Conservation (phyloP, 2,888 invertebrate genomes). For the Criorhina ranunculi region DNA sequence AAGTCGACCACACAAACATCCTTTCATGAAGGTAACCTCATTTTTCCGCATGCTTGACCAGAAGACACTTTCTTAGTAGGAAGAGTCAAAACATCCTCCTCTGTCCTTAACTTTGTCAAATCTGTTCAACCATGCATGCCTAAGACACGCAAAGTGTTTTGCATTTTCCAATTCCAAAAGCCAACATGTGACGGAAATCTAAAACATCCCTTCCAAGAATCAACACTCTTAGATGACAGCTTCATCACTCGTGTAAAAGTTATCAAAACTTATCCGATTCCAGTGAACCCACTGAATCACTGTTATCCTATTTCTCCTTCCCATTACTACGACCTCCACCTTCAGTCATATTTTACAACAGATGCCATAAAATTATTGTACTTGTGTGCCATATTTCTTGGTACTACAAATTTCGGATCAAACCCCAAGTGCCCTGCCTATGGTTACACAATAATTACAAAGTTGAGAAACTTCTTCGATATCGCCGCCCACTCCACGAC, state of each 20-base stretch:
- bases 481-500: background rate
- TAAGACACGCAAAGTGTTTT: too few species aligned
- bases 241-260: background rate
- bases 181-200: too few species aligned
- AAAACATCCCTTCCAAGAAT: too few species aligned
- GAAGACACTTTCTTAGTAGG: too few species aligned
- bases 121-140: too few species aligned
- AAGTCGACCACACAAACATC: too few species aligned
- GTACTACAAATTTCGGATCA: constrained; percentile 20
- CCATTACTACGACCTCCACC: background rate
- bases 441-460: constrained; percentile 38
- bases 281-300: background rate
- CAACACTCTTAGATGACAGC: background rate
- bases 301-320: background rate
- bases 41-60: too few species aligned
- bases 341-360: background rate
- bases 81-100: too few species aligned
- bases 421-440: constrained; percentile 21
- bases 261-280: constrained; percentile 2
- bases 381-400: constrained; percentile 13
- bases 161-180: too few species aligned
- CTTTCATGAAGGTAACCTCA: too few species aligned
- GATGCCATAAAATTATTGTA: constrained; percentile 13
- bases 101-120: too few species aligned
- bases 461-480: constrained; percentile 29